Evolutionary conservation across 2,797 vertebrate genomes (phyloP).

Genomic region (Ctenochaetus hawaiiensis): DNA sequence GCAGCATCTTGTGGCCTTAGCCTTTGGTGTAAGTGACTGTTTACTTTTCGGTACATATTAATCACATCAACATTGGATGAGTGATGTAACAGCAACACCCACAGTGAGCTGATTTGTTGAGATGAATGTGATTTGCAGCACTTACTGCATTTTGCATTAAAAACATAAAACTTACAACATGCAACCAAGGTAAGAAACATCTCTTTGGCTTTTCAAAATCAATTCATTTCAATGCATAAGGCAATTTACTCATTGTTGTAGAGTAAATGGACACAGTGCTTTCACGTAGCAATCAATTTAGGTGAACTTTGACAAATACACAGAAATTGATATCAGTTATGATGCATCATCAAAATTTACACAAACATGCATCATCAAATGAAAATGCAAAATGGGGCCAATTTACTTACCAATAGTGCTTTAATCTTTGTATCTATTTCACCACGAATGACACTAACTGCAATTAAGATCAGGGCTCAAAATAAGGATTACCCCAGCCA

Average conservation of each 20-base stretch:
- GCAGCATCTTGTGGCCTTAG: slow-evolving; percentile 21
- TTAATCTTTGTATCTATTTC: background rate
- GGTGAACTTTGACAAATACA: background rate
- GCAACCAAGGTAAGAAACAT: background rate
- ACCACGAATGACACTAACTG: background rate
- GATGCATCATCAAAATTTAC: too few relatives aligned
- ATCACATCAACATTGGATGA: background rate
- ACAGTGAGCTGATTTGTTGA: slow-evolving; percentile 29
- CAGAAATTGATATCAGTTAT: background rate
- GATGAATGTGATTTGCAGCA: background rate
- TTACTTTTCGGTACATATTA: slow-evolving; percentile 3
- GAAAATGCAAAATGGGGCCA: too few relatives aligned
- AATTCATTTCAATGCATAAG: background rate
- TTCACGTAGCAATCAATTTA: background rate
- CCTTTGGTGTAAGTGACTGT: slow-evolving; percentile 26
- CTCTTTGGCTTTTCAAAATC: background rate
- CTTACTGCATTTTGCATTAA: slow-evolving; percentile 2
- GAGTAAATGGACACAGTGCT: background rate
- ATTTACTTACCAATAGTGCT: background rate
- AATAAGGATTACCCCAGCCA: background rate
- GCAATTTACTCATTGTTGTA: too few relatives aligned
- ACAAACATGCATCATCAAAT: background rate
- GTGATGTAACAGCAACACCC: slow-evolving; percentile 11
- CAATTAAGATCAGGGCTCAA: background rate
- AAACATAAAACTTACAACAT: slow-evolving; percentile 7